phyloP scores from a whole-genome alignment of 2,113 vertebrate species.

The Monopterus albus region DNA sequence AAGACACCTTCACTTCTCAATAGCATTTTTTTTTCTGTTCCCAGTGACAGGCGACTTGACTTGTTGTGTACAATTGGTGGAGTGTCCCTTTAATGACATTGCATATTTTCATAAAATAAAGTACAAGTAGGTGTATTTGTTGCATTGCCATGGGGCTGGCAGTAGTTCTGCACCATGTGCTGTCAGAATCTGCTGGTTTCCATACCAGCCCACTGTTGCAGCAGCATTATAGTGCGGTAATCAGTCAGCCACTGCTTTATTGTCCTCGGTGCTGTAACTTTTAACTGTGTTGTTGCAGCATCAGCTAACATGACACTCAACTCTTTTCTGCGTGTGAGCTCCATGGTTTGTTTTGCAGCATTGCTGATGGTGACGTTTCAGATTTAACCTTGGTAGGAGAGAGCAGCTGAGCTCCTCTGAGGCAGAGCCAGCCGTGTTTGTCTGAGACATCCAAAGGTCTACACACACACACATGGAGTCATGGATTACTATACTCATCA shows the following conservation, averaged over 20 bases:
- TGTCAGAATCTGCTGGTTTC: conserved; percentile 9
- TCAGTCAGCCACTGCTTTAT: not conserved
- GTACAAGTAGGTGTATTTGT: not conserved
- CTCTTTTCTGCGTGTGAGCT: conserved; percentile 9
- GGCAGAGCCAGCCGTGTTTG: conserved; percentile 40
- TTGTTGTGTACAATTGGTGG: not conserved
- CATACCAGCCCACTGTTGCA: not conserved
- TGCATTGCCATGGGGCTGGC: not conserved
- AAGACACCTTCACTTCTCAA: not conserved
- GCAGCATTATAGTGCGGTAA: not conserved
- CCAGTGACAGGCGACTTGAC: not conserved
- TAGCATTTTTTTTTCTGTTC: not conserved
- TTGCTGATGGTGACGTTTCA: conserved; percentile 33
- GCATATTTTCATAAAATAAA: not conserved
- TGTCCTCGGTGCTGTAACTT: conserved; percentile 12
- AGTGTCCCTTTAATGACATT: not conserved
- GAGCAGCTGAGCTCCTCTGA: conserved; percentile 37
- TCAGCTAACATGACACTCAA: conserved; percentile 10
- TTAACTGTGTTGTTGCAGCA: not conserved
- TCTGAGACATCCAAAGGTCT: conserved; percentile 9
- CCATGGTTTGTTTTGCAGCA: conserved; percentile 26
- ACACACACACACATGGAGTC: not conserved
- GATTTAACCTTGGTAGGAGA: conserved; percentile 7
- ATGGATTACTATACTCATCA: not conserved
- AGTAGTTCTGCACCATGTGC: too few relatives aligned